These are phyloP conservation scores for Cephus sareptanus DNA, from an alignment of 2,888 invertebrate genomes.

Conservation along the genomic window DNA sequence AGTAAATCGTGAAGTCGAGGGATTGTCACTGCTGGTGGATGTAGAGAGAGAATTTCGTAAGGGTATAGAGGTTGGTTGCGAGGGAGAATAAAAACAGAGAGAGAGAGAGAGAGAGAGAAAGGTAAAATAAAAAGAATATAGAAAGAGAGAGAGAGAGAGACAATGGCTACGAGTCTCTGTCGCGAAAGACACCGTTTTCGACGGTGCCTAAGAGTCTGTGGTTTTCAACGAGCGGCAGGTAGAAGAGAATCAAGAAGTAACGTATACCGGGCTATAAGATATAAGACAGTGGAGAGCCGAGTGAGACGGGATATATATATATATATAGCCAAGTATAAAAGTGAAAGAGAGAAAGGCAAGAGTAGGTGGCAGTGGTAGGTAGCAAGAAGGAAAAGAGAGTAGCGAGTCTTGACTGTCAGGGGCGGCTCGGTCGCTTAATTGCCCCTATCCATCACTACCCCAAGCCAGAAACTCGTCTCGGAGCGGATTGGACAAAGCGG, in stretches of 20 bases:
- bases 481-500: conserved; percentile 18
- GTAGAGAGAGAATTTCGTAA: too few species aligned
- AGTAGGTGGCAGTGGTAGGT: too few species aligned
- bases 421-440: conserved; percentile 49
- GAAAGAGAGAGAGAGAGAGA: conserved; percentile 9
- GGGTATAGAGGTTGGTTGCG: too few species aligned
- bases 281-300: background rate
- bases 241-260: background rate
- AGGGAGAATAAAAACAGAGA: conserved; percentile 3
- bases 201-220: conserved; percentile 31
- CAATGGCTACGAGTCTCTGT: conserved; percentile 13
- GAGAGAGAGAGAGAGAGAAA: background rate
- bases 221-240: conserved; percentile 7
- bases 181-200: conserved; percentile 27
- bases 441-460: conserved; percentile 53
- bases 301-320: background rate
- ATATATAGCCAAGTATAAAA: background rate
- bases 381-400: conserved; percentile 31
- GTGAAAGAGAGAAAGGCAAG: conserved; percentile 4
- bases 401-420: conserved; percentile 33
- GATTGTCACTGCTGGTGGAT: too few species aligned
- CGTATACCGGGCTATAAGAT: background rate
- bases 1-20: too few species aligned
- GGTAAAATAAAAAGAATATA: background rate
- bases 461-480: conserved; percentile 25